Evolutionary conservation across 2,113 vertebrate genomes (phyloP), one percentile per base, ranked within the genome.

Genomic region (Forbesichthys papilliferus): DNA sequence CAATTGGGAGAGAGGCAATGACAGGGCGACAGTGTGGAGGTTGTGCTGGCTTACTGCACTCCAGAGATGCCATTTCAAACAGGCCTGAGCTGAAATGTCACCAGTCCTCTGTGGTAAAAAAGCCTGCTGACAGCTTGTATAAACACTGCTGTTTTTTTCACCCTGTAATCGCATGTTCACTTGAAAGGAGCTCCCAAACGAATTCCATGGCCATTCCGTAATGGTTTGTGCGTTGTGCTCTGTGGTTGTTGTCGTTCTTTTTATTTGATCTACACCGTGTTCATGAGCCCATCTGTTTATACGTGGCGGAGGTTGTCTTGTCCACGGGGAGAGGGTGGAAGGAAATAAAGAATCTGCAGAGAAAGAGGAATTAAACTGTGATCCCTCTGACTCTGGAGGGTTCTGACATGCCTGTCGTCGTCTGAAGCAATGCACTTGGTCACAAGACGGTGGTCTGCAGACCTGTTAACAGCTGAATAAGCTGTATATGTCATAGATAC

Each of bases 71-170:
- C 79, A 88, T 82, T 84, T 84, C 75, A 84, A 88, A 85, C 84
- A 84, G 79, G 62, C 71, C 73, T 57, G 75, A 84, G 84, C 79
- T 83, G 67, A 91, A 87, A 86, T 87, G 86, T 88, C 87, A 87
- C 88, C 80, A 75, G 69, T 27, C 60, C 49, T 79, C 60, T 51
- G 53, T 64, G 77, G 71, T 71, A 77, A 86, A 84, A 75, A 83
- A 67, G 78, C 64, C 69, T 6, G 83, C 82, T 85, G 88, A 89
- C 89, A 89, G 89, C 68, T 86, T 86, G 66, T 75, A 81, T 87
- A 90, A 92, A 92, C 85, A 91, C 61, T 73, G 79, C 61, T 70
- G 71, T 83, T 80, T 75, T 71, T 71, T 34, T 1, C 2, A 42
- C 66, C 33, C 56, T 78, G 75, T 77, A 88, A 88, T 89, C 81